Percentiles rank a stretch among this genome's conserved stretches.
Evolutionary conservation across 2,797 vertebrate species (phyloP).

Genomic region (Melanotaenia nigrans): DNA sequence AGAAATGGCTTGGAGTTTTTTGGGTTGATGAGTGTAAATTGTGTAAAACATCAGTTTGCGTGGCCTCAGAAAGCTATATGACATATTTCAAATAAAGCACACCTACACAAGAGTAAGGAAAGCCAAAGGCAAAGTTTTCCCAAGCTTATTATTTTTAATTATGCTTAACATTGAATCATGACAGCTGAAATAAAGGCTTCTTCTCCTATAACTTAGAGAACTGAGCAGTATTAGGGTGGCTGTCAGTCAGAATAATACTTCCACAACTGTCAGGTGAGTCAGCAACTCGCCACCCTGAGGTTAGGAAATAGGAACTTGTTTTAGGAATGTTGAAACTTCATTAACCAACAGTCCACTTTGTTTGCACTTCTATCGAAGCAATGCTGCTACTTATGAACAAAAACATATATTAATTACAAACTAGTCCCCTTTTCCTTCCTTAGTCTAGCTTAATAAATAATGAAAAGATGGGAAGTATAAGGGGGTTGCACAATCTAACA

Average conservation of each 20-base stretch:
- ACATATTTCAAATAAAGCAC: no score
- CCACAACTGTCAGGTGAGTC: conserved; percentile 56
- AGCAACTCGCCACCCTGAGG: conserved; percentile 34
- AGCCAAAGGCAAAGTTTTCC: not conserved
- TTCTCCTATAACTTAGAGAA: not conserved
- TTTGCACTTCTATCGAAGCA: conserved; percentile 41
- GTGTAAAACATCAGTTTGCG: no score
- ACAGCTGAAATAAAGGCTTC: no score
- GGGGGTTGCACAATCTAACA: not conserved
- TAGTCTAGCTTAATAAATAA: not conserved
- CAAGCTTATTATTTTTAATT: not conserved
- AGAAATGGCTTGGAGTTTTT: no score
- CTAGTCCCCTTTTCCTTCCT: no score
- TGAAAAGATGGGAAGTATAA: not conserved
- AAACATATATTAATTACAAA: no score
- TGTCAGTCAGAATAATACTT: conserved; percentile 43
- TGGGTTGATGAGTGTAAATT: no score
- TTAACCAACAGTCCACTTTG: conserved; percentile 43
- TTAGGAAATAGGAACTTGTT: conserved; percentile 71
- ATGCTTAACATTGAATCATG: no score
- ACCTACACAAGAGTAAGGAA: no score
- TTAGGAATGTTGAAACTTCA: conserved; percentile 56
- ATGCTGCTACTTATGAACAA: conserved; percentile 8
- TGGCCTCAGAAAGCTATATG: no score
- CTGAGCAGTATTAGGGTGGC: not conserved